Evolutionary conservation across 2,888 invertebrate species (phyloP).

Genomic region (Perizoma flavofasciatum): DNA sequence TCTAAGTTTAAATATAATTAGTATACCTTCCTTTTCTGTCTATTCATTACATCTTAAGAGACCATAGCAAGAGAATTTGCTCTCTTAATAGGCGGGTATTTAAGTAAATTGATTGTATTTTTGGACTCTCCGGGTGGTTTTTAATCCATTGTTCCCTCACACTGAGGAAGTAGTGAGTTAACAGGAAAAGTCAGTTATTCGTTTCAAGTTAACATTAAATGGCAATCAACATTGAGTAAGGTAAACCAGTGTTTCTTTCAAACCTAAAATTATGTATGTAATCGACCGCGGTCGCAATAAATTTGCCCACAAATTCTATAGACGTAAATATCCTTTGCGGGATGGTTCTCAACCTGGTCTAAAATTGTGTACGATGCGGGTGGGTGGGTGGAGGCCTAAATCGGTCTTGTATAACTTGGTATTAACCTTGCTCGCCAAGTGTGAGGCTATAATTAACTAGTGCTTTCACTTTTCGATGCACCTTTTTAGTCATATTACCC

Average conservation of each 20-base stretch:
- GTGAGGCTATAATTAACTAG: slow-evolving; percentile 6
- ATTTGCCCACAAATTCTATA: slow-evolving; percentile 18
- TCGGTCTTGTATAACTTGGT: slow-evolving; percentile 29
- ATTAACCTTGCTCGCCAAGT: slow-evolving; percentile 25
- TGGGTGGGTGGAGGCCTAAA: slow-evolving; percentile 32
- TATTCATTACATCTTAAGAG: neutral
- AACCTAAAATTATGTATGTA: slow-evolving; percentile 8
- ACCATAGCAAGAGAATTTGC: neutral
- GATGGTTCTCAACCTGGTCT: slow-evolving; percentile 24
- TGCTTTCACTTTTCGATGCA: neutral
- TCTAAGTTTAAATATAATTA: too few relatives aligned
- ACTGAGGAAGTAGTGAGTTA: neutral
- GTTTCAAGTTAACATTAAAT: neutral
- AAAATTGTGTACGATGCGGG: slow-evolving; percentile 24
- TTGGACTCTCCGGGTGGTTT: neutral
- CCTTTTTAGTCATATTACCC: slow-evolving; percentile 5
- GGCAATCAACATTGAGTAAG: neutral
- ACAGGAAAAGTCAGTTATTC: neutral
- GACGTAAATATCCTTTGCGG: slow-evolving; percentile 57
- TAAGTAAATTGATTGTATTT: neutral
- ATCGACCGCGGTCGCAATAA: neutral
- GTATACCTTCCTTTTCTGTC: too few relatives aligned
- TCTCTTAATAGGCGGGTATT: neutral
- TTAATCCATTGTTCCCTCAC: neutral
- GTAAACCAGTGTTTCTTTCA: neutral